Evolutionary conservation across 2,888 invertebrate species (phyloP), one percentile per base, ranked within the genome.

Genomic region (Pristionchus entomophagus): DNA sequence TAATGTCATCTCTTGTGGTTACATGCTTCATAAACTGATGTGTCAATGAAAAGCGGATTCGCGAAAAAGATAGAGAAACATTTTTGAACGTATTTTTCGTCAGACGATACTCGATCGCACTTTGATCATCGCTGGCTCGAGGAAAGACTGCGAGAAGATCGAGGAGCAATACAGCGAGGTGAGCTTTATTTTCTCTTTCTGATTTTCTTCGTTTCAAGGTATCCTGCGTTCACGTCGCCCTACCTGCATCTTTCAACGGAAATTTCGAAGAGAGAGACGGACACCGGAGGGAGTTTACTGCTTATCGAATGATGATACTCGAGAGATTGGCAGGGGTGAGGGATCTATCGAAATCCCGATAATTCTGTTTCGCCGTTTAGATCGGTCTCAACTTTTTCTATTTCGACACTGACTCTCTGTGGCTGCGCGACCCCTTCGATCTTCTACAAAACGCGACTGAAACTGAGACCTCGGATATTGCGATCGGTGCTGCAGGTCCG

Each of bases 341-440:
- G 41, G 2, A 14, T 29, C 14, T 45, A 10, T 26, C 26, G n/a
- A n/a, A 12, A 41, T 73, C 26, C 38, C 14, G 32, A n/a, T 5
- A 80, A 32, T 51, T 22, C 26, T 2, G 12, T 41, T 41, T 32
- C 14, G 12, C 8, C n/a, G 8, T 69, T n/a, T 12, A 73, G 41
- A 6, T 10, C n/a, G 73, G 73, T 10, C 0, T 73, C 12, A 73
- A 73, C 19, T 91, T 89, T 59, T 90, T 92, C 10, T 84, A 92
- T 2, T 89, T 93, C 84, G 93, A 93, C 77, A 89, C 92, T 6
- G 93, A 93, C 84, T 88, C 93, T 0, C 85, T 92, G 12, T 93
- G 93, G 93, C 88, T 93, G 45, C 86, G 86, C 53, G 90, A 92
- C 84, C 93, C 93, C 0, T 73, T 88, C 4, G 49, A 82, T 12